Evolutionary conservation across 2,888 invertebrate genomes (phyloP).

Genomic region (Caenorhabditis drosophilae): DNA sequence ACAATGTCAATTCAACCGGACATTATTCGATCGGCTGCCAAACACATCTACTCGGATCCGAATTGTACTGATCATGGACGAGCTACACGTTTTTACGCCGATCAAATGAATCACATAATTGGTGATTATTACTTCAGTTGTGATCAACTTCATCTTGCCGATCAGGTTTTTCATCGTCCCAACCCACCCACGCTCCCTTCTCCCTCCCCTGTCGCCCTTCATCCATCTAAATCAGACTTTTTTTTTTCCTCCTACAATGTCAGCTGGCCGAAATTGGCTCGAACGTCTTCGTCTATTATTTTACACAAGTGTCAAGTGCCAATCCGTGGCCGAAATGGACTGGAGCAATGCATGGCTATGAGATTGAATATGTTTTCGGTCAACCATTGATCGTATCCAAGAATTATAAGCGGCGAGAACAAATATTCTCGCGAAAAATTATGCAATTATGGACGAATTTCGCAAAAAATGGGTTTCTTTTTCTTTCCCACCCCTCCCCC

Average conservation of each 20-base stretch:
- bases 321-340: constrained; percentile 68
- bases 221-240: no score
- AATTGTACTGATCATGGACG: constrained; percentile 36
- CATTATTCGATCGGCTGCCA: constrained; percentile 59
- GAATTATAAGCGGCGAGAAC: constrained; percentile 41
- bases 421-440: constrained; percentile 59
- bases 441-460: constrained; percentile 66
- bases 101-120: constrained; percentile 70
- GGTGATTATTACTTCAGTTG: constrained; percentile 86
- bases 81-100: constrained; percentile 46
- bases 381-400: constrained; percentile 75
- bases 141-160: constrained; percentile 60
- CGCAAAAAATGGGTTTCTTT: constrained; percentile 57
- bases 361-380: constrained; percentile 95
- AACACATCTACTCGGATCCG: constrained; percentile 52
- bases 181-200: no score
- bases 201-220: no score
- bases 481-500: neutral
- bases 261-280: no score
- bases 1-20: constrained; percentile 45
- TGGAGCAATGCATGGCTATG: constrained; percentile 93
- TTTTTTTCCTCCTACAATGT: no score
- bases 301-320: constrained; percentile 37
- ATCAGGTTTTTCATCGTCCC: constrained; percentile 30
- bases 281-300: constrained; percentile 44